Base-by-base conservation (phyloP, 92 coral and sea anemone genomes). In the Galaxea fascicularis region DNA sequence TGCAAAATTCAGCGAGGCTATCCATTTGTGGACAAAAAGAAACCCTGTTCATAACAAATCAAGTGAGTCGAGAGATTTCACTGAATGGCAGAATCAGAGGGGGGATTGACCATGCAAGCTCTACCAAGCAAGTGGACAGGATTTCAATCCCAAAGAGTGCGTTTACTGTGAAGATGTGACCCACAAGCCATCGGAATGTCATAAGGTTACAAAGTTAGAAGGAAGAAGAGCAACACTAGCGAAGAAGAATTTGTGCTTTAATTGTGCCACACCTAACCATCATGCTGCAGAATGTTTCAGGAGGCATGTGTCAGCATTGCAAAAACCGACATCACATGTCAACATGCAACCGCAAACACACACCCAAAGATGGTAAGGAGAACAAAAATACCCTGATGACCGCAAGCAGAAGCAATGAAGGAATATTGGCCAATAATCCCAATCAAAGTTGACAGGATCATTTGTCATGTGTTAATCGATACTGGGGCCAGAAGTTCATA, bases 401-500 rank as follows among this genome's bases (percentile, higher is more conserved):
- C 16, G 52, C 53, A 15, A 68, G 11, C 52, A 25, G 52, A 68
- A 39, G 21, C 45, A 30, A 65, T 13, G 45, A 65, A 30, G 71
- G 24, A 27, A 65, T 65, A 49, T 78, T 17, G 80, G 52, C 73
- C 73, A 35, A 21, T 35, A 35, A 35, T 68, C 11, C 9, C 73
- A 68, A 17, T 31, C 0, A 68, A 31, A 15, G 51, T 68, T 31
- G 26, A 17, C 8, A 52, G 73, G 46, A 68, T 31, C 17, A 14
- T 0, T 18, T 31, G 51, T 11, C 15, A 62, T 26, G 79, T 63
- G 0, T 26, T 74, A 8, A 84, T 84, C 4, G 82, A 84, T 47
- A 41, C 74, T 8, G 88, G 88, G 45, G 82, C 87, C 45, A 51
- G 72, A 10, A 71, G 79, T 25, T 71, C 79, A 18, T 59, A 74